phyloP scores from a whole-genome alignment of 2,888 invertebrate species.

The Orchestes rusci region DNA sequence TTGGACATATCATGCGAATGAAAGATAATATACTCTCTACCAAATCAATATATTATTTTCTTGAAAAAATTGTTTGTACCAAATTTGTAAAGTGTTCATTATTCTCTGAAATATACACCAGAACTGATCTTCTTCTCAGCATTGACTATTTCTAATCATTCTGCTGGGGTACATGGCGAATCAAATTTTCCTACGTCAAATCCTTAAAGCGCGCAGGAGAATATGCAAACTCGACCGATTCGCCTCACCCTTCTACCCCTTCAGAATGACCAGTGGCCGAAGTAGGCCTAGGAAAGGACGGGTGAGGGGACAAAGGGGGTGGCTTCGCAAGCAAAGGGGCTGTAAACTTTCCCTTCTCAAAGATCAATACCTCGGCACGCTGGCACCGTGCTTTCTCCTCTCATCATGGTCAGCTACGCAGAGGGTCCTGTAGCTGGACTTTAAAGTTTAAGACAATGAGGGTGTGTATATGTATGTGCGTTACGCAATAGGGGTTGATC shows the following conservation, averaged over 20 bases:
- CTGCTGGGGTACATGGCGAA: constrained; percentile 17
- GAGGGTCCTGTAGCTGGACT: constrained; percentile 17
- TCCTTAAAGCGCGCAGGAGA: constrained; percentile 28
- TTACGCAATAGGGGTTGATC: constrained; percentile 16
- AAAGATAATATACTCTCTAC: too few relatives aligned
- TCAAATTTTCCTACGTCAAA: too few relatives aligned
- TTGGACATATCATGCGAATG: too few relatives aligned
- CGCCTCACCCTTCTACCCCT: constrained; percentile 39
- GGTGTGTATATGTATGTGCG: constrained; percentile 14
- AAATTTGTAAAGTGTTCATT: too few relatives aligned
- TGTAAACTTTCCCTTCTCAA: constrained; percentile 48
- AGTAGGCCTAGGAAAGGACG: constrained; percentile 43
- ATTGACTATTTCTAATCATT: too few relatives aligned
- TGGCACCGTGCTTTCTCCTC: constrained; percentile 33
- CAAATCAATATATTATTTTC: too few relatives aligned
- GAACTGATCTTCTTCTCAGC: too few relatives aligned
- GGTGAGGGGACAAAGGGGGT: constrained; percentile 28
- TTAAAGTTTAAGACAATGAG: constrained; percentile 25
- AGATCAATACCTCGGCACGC: constrained; percentile 46
- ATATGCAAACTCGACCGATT: constrained; percentile 39
- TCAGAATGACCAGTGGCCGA: constrained; percentile 46
- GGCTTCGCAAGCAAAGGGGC: constrained; percentile 35
- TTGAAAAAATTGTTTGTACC: too few relatives aligned
- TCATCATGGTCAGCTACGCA: constrained; percentile 18
- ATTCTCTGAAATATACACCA: too few relatives aligned